Conservation (phyloP, 2,797 vertebrate species). For the Sebastolobus altivelis region DNA sequence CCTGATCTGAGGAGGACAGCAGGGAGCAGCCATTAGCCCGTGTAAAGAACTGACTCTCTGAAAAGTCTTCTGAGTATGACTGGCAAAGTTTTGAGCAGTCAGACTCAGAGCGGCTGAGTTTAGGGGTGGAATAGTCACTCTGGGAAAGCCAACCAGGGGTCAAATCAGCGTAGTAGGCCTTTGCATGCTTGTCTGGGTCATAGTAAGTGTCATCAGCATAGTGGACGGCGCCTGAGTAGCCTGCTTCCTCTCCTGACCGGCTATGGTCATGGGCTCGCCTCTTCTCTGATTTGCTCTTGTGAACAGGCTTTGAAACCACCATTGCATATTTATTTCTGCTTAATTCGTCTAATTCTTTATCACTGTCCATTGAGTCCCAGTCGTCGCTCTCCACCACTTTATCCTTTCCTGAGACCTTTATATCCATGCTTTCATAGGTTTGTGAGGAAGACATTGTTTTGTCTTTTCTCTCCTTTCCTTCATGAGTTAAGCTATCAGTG, state of each 20-base stretch:
- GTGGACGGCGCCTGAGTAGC: conserved; percentile 86
- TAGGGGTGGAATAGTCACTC: conserved; percentile 94
- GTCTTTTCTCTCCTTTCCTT: conserved; percentile 93
- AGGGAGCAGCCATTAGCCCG: conserved; percentile 93
- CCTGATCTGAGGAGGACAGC: conserved; percentile 95
- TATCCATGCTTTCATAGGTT: conserved; percentile 99
- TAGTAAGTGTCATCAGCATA: conserved; percentile 86
- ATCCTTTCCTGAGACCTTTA: conserved; percentile 90
- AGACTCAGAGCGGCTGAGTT: conserved; percentile 97
- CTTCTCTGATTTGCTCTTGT: conserved; percentile 88
- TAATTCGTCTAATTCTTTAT: conserved; percentile 93
- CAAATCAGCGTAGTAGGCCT: conserved; percentile 88
- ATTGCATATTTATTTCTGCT: conserved; percentile 94
- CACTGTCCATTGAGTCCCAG: conserved; percentile 95
- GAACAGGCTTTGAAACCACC: conserved; percentile 89
- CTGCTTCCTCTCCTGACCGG: conserved; percentile 82
- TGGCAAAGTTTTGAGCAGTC: conserved; percentile 99
- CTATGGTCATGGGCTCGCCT: conserved; percentile 87
- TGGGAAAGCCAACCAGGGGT: conserved; percentile 95
- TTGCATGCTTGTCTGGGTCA: conserved; percentile 87
- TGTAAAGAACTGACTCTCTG: conserved; percentile 93
- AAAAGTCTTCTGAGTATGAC: conserved; percentile 98
- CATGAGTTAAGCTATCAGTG: conserved; percentile 93
- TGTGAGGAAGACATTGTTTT: conserved; percentile 93
- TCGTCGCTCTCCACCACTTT: conserved; percentile 89